Base-by-base conservation (phyloP, 2,113 vertebrate species). In the Phylloscopus whistleri region DNA sequence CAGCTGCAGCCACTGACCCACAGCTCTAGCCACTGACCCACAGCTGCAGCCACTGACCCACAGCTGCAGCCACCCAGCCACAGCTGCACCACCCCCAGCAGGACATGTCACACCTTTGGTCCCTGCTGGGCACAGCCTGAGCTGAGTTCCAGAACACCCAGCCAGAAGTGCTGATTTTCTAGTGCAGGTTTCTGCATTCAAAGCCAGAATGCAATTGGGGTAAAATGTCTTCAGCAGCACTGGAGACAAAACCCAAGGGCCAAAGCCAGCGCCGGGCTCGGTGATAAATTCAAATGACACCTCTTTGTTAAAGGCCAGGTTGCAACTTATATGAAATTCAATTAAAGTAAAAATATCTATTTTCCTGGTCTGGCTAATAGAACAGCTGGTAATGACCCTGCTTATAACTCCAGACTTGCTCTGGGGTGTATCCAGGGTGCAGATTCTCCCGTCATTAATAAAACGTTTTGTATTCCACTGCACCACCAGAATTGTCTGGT, bases 321-420 rank as follows among this genome's bases (percentile, higher is more conserved):
- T 93, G 79, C 73, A 89, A 67, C 68, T 94, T 89, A 35, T 35
- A 89, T 55, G 44, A 92, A 96, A 96, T 94, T 95, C 94, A 97
- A 93, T 97, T 96, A 95, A 96, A 90, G 84, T 96, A 90, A 94
- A 97, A 96, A 94, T 96, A 91, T 77, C 75, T 89, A 58, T 96
- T 96, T 96, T 96, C 79, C 82, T 87, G 82, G 62, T 49, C 83
- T 63, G 31, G 46, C 59, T 95, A 95, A 92, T 81, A 82, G 69
- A 90, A 58, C 23, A 3, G 73, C 24, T 80, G 58, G 62, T 94
- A 93, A 96, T 80, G 91, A 90, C 92, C 89, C 84, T 77, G 64
- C 80, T 87, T 77, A 48, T 89, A 92, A 70, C 66, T 86, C 70
- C 76, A 74, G 10, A 60, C 66, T 87, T 62, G 84, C 95, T 93